Conservation (phyloP, 2,888 invertebrate genomes). For the Agrotis clavis region DNA sequence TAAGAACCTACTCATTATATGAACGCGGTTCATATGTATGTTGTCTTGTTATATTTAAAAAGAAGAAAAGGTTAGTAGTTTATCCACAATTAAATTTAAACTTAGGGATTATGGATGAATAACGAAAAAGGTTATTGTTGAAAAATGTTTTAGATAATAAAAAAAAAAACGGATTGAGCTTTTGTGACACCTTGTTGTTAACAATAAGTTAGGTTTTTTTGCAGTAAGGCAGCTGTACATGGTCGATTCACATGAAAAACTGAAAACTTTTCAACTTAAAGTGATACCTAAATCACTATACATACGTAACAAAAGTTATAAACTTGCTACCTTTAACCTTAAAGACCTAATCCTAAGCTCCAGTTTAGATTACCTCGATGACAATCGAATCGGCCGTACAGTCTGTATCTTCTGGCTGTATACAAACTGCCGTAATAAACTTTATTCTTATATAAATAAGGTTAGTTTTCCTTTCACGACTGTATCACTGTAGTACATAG, state of each 20-base stretch:
- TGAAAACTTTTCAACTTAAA: neutral
- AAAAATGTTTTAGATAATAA: constrained; percentile 90
- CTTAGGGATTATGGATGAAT: constrained; percentile 86
- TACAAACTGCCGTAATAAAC: constrained; percentile 69
- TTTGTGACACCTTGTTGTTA: constrained; percentile 88
- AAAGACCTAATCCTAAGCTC: neutral
- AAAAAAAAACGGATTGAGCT: constrained; percentile 88
- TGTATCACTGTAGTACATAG: constrained; percentile 78
- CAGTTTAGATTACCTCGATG: neutral
- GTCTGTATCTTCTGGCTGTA: constrained; percentile 70
- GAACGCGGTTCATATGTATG: constrained; percentile 85
- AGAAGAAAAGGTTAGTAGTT: constrained; percentile 85
- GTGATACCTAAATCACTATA: neutral
- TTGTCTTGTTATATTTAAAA: constrained; percentile 89
- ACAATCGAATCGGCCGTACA: constrained; percentile 67
- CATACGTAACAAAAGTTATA: neutral
- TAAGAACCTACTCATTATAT: constrained; percentile 73
- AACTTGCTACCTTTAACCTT: neutral
- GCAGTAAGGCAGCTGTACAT: constrained; percentile 46
- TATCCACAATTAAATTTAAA: constrained; percentile 87
- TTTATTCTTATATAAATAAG: constrained; percentile 66
- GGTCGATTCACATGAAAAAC: constrained; percentile 25
- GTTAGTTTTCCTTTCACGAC: constrained; percentile 70
- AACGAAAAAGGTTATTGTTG: constrained; percentile 90
- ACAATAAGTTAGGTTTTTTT: constrained; percentile 75